A percentile compares a stretch with the other conserved stretches of the same genome.
These are phyloP conservation scores for Lathronympha strigana DNA, from an alignment of 2,888 invertebrate genomes.

Conservation along the genomic window DNA sequence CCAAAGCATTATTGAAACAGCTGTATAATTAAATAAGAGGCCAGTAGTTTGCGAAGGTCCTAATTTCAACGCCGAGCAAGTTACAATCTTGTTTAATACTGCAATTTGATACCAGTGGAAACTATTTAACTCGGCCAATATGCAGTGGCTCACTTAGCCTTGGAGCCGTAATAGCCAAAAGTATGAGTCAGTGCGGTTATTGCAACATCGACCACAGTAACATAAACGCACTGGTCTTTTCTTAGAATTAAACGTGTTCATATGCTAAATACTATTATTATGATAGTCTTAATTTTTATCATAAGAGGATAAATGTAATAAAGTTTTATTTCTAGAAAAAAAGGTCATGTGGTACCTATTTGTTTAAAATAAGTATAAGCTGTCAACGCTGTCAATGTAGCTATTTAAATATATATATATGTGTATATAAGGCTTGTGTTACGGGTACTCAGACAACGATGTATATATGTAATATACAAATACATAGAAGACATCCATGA, in stretches of 20 bases:
- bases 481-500: no score
- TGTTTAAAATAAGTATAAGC: no score
- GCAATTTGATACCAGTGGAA: constrained; percentile 59
- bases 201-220: constrained; percentile 54
- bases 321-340: neutral
- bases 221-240: constrained; percentile 52
- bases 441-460: no score
- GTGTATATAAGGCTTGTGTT: no score
- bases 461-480: no score
- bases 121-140: constrained; percentile 59
- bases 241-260: constrained; percentile 52
- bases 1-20: constrained; percentile 31
- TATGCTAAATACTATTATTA: constrained; percentile 47
- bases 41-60: constrained; percentile 37
- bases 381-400: no score
- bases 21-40: constrained; percentile 35
- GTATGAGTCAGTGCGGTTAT: constrained; percentile 66
- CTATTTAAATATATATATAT: no score
- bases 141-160: constrained; percentile 65
- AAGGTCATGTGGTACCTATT: neutral
- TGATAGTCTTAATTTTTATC: neutral
- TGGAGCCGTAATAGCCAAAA: constrained; percentile 65
- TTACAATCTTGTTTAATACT: constrained; percentile 41
- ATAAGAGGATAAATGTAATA: neutral
- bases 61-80: constrained; percentile 36